These are phyloP conservation scores for Caenorhabditis afra DNA, from an alignment of 2,888 invertebrate species.

Conservation along the genomic window DNA sequence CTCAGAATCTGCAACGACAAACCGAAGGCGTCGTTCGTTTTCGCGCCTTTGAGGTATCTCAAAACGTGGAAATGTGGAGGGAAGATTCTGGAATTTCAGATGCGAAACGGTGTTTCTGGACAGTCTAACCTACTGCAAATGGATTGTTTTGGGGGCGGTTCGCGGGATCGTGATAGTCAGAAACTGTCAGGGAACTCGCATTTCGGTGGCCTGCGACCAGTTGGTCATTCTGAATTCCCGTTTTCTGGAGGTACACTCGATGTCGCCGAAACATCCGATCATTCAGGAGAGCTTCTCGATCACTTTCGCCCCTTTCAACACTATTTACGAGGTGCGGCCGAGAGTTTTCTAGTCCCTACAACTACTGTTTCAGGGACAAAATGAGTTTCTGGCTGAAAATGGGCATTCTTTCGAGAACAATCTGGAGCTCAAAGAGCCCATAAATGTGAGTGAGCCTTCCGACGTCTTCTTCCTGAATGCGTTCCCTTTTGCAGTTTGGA, in stretches of 20 bases:
- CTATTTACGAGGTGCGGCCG: conserved; percentile 35
- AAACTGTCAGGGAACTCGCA: conserved; percentile 17
- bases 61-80: neutral
- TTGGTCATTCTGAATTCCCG: conserved; percentile 38
- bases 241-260: conserved; percentile 32
- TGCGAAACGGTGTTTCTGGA: conserved; percentile 52
- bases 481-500: conserved; percentile 33
- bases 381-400: conserved; percentile 33
- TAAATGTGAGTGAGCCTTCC: conserved; percentile 27
- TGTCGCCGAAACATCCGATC: conserved; percentile 31
- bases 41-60: conserved; percentile 31
- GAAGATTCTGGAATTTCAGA: conserved; percentile 8
- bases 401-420: conserved; percentile 33
- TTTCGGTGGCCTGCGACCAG: conserved; percentile 29
- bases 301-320: conserved; percentile 50
- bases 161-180: conserved; percentile 33
- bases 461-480: neutral
- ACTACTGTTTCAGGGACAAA: conserved; percentile 32
- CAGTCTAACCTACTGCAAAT: conserved; percentile 35
- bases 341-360: neutral
- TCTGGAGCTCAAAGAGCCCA: conserved; percentile 41
- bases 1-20: conserved; percentile 54
- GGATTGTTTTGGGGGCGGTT: conserved; percentile 48
- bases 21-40: conserved; percentile 54
- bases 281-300: conserved; percentile 24